These are phyloP conservation scores for Myrmophylax atrothorax DNA, from an alignment of 2,113 vertebrate genomes.

Conservation along the genomic window DNA sequence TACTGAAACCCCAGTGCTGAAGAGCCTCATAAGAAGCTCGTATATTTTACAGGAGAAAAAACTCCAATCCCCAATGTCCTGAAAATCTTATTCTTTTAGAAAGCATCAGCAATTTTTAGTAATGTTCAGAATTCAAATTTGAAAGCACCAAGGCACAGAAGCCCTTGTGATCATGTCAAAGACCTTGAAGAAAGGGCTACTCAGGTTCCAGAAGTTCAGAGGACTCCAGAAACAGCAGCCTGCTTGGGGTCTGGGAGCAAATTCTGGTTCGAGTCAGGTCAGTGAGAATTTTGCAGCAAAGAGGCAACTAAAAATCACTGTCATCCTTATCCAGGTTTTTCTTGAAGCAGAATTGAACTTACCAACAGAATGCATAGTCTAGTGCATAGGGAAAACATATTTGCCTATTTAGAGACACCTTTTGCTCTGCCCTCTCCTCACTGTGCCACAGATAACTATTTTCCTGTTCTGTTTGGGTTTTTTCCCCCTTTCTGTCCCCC, in stretches of 20 bases:
- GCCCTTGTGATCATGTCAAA: not conserved
- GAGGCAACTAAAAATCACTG: not conserved
- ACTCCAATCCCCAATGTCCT: not conserved
- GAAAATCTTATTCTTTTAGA: not conserved
- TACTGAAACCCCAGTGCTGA: not conserved
- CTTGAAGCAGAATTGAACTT: not conserved
- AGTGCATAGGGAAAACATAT: not conserved
- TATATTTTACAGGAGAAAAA: not conserved
- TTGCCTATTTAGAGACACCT: not conserved
- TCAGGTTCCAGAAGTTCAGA: not conserved
- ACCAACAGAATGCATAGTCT: not conserved
- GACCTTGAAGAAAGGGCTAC: not conserved
- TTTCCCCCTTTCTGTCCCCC: not conserved
- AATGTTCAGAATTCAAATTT: not conserved
- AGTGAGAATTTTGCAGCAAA: not conserved
- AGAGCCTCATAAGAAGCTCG: not conserved
- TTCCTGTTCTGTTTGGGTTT: not conserved
- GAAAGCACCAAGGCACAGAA: not conserved
- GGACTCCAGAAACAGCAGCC: conserved; percentile 11
- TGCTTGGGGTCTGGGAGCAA: not conserved
- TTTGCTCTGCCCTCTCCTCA: not conserved
- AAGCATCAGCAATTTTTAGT: not conserved
- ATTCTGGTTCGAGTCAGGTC: not conserved
- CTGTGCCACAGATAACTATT: not conserved
- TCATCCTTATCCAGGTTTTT: not conserved